These are phyloP conservation scores for Patella caerulea DNA, from an alignment of 2,888 invertebrate genomes.

Conservation along the genomic window DNA sequence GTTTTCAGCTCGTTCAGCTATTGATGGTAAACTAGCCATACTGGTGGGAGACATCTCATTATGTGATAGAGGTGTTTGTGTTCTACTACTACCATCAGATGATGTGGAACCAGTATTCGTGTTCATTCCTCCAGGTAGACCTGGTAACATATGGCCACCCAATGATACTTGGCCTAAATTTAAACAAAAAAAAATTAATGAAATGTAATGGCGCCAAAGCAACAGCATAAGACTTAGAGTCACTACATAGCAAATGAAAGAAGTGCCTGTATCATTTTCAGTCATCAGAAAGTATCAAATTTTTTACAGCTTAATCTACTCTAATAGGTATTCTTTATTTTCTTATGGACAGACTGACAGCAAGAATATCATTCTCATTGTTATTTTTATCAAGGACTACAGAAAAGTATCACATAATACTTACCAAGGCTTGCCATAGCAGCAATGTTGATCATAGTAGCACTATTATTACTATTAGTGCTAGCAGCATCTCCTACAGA, in stretches of 20 bases:
- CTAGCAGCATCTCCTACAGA: constrained; percentile 68
- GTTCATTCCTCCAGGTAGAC: constrained; percentile 15
- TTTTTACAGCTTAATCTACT: too few relatives aligned
- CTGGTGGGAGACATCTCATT: constrained; percentile 37
- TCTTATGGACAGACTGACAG: too few relatives aligned
- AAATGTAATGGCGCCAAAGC: too few relatives aligned
- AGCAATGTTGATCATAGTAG: constrained; percentile 86
- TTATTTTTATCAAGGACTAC: too few relatives aligned
- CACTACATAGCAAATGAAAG: not conserved
- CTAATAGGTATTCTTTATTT: too few relatives aligned
- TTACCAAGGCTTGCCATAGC: constrained; percentile 88
- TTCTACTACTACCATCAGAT: constrained; percentile 37
- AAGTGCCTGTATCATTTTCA: not conserved
- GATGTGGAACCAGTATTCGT: not conserved
- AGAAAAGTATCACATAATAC: not conserved
- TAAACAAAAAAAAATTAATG: constrained; percentile 19
- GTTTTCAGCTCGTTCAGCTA: not conserved
- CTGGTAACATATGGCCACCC: constrained; percentile 35
- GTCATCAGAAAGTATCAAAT: too few relatives aligned
- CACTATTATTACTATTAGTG: constrained; percentile 62
- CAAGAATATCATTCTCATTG: too few relatives aligned
- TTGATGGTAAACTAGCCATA: constrained; percentile 28
- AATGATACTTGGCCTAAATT: constrained; percentile 41
- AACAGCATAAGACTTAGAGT: not conserved
- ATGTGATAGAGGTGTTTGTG: constrained; percentile 46